A percentile compares a stretch with the other conserved stretches of the same genome.
These are phyloP conservation scores for Empidonax alnorum DNA, from an alignment of 2,113 vertebrate genomes.

Conservation along the genomic window DNA sequence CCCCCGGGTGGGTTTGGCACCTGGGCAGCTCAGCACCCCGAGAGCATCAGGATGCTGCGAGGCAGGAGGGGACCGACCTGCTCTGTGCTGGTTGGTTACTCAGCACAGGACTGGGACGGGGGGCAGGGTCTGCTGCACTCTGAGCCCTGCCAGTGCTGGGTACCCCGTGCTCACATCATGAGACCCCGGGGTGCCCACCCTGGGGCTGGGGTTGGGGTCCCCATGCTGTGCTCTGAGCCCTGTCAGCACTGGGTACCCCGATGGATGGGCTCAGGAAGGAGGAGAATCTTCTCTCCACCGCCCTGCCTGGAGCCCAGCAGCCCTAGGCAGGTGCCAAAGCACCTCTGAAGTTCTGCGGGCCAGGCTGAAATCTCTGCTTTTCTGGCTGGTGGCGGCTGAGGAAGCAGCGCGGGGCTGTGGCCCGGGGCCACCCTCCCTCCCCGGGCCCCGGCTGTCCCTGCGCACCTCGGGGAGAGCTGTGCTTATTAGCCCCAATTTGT, in stretches of 20 bases:
- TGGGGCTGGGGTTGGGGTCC: background rate
- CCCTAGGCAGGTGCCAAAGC: background rate
- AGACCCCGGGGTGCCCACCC: background rate
- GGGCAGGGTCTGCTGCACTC: accelerated
- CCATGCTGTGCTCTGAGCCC: accelerated
- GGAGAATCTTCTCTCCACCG: accelerated
- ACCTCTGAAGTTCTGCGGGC: background rate
- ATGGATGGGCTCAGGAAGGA: background rate
- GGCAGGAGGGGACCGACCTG: background rate
- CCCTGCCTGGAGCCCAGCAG: background rate
- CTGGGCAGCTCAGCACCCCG: background rate
- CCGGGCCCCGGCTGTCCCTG: background rate
- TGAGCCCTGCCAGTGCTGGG: background rate
- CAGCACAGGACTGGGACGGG: background rate
- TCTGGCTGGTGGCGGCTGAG: background rate
- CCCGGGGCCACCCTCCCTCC: background rate
- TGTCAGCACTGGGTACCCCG: accelerated
- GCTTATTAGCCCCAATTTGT: constrained; percentile 36
- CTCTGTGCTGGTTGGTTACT: accelerated
- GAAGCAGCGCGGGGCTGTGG: background rate
- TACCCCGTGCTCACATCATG: background rate
- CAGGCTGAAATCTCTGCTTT: background rate
- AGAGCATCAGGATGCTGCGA: background rate
- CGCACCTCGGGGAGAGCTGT: background rate
- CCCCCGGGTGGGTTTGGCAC: accelerated